Evolutionary conservation across 2,113 vertebrate species (phyloP).

Genomic region (Sporophila hypoxantha): DNA sequence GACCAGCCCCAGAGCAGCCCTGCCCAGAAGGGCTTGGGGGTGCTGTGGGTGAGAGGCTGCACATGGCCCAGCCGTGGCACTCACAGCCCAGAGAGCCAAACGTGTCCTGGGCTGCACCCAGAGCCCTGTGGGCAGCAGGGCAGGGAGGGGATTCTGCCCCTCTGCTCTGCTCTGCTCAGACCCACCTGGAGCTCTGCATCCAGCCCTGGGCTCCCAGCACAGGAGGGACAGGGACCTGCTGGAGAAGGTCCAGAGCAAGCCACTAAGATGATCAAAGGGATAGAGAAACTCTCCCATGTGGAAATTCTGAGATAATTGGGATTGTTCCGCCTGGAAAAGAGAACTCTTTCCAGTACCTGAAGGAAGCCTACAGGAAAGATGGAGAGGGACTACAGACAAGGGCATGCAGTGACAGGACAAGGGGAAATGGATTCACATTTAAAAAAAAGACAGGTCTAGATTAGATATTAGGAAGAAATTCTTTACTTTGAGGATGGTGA

Average conservation of each 20-base stretch:
- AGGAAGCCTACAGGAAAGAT: background rate
- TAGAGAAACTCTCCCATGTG: accelerated
- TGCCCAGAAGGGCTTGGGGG: background rate
- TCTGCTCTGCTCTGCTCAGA: background rate
- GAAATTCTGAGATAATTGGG: background rate
- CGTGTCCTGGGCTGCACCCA: background rate
- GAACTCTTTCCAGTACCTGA: background rate
- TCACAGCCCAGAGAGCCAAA: background rate
- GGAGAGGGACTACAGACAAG: background rate
- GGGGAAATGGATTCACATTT: background rate
- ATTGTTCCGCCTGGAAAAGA: background rate
- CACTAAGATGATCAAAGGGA: background rate
- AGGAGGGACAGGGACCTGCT: accelerated
- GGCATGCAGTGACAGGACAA: background rate
- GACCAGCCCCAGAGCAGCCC: accelerated
- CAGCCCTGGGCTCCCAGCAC: background rate
- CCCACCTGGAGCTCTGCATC: background rate
- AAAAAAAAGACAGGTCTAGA: background rate
- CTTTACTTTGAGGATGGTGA: background rate
- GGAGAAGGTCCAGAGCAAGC: accelerated
- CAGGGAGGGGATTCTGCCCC: background rate
- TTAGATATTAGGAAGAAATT: background rate
- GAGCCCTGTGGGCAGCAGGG: background rate
- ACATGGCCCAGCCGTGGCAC: background rate
- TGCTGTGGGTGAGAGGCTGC: background rate